Percentiles rank a stretch among this genome's conserved stretches.
Evolutionary conservation across 2,797 vertebrate species (phyloP).

Genomic region (Etheostoma perlongum): DNA sequence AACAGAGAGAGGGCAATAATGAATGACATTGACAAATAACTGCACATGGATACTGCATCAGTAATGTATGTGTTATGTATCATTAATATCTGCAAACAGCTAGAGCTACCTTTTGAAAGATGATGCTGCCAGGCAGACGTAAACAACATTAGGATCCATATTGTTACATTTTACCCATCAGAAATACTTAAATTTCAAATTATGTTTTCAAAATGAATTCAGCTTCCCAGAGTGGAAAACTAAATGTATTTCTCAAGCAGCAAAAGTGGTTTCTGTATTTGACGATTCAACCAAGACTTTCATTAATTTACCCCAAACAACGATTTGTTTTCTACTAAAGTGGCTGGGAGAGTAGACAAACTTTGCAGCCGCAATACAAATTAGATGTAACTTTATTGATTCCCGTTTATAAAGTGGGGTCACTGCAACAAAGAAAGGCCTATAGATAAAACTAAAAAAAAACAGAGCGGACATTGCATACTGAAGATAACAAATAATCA

Average conservation of each 20-base stretch:
- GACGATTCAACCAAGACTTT: conserved; percentile 51
- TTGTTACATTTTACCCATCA: conserved; percentile 21
- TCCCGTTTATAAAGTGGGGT: conserved; percentile 39
- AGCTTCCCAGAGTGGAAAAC: conserved; percentile 19
- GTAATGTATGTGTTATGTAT: conserved; percentile 23
- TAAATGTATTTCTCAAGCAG: conserved; percentile 29
- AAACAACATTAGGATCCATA: conserved; percentile 20
- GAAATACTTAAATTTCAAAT: conserved; percentile 40
- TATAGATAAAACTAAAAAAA: not conserved
- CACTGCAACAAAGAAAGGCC: conserved; percentile 34
- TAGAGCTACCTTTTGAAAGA: conserved; percentile 7
- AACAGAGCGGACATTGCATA: not conserved
- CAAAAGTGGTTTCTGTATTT: conserved; percentile 20
- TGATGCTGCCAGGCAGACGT: conserved; percentile 21
- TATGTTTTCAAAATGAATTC: conserved; percentile 21
- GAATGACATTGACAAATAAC: conserved; percentile 21
- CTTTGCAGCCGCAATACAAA: conserved; percentile 55
- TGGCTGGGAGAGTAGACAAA: conserved; percentile 50
- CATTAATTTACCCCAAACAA: conserved; percentile 64
- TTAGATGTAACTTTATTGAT: conserved; percentile 70
- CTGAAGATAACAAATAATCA: conserved; percentile 20
- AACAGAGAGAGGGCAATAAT: conserved; percentile 19
- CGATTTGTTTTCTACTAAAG: conserved; percentile 65
- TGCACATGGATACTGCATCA: conserved; percentile 1
- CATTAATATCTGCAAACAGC: conserved; percentile 28